These are phyloP conservation scores for Thyatira batis DNA, from an alignment of 2,888 invertebrate species.

Conservation along the genomic window DNA sequence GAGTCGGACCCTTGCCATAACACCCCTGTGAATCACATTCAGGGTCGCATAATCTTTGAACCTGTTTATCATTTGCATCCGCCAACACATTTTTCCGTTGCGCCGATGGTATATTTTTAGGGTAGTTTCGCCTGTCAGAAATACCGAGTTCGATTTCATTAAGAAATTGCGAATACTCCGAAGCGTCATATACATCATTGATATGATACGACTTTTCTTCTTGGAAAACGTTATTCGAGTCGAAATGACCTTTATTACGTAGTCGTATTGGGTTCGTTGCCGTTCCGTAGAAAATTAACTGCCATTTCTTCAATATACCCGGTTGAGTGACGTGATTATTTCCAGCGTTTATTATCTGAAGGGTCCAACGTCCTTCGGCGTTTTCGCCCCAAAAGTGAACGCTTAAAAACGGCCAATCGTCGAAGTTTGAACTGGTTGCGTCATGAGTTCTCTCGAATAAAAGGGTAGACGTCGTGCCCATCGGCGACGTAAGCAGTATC, in stretches of 20 bases:
- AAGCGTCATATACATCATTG: conserved; percentile 84
- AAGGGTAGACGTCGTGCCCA: conserved; percentile 96
- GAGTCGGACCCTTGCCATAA: conserved; percentile 91
- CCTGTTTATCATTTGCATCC: conserved; percentile 83
- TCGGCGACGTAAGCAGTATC: conserved; percentile 93
- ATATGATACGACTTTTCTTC: conserved; percentile 83
- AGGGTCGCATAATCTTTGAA: conserved; percentile 89
- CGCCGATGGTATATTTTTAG: conserved; percentile 85
- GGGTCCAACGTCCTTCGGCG: conserved; percentile 93
- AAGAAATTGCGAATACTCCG: conserved; percentile 81
- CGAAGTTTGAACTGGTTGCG: conserved; percentile 95
- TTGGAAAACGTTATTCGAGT: conserved; percentile 71
- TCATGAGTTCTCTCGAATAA: conserved; percentile 96
- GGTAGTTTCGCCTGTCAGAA: conserved; percentile 85
- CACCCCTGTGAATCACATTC: conserved; percentile 91
- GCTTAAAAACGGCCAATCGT: conserved; percentile 99
- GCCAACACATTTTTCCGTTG: conserved; percentile 83
- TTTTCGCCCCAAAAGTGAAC: conserved; percentile 99
- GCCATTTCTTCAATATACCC: conserved; percentile 96
- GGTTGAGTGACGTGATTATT: conserved; percentile 91
- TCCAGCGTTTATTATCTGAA: conserved; percentile 89
- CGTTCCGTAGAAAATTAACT: conserved; percentile 97
- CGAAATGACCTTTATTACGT: conserved; percentile 80
- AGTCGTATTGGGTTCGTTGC: conserved; percentile 91
- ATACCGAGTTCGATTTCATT: conserved; percentile 76